Conservation (phyloP, 2,888 invertebrate genomes). For the Lasioglossum lativentre region DNA sequence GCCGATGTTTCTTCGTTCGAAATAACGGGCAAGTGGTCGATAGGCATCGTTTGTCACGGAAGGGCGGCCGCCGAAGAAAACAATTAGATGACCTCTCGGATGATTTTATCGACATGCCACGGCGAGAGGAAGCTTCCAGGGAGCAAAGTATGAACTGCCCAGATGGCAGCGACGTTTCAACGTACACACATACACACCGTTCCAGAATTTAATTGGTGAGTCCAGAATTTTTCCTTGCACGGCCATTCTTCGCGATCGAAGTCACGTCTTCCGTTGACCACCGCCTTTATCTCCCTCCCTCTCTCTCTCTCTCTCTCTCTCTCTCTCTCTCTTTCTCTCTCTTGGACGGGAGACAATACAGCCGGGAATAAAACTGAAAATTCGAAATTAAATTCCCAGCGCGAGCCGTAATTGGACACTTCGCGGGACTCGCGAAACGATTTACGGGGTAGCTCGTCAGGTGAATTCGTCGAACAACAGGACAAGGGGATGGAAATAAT, state of each 20-base stretch:
- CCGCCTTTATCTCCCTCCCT: not conserved
- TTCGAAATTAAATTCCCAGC: not conserved
- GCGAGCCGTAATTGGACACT: slow-evolving; percentile 11
- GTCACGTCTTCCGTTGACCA: slow-evolving; percentile 18
- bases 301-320: no score
- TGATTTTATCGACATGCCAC: slow-evolving; percentile 66
- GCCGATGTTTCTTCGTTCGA: not conserved
- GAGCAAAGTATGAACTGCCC: slow-evolving; percentile 42
- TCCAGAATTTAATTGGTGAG: slow-evolving; percentile 55
- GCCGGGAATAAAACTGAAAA: not conserved
- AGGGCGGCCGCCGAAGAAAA: slow-evolving; percentile 51
- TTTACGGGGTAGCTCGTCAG: not conserved
- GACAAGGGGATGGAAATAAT: not conserved
- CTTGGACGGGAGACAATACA: not conserved
- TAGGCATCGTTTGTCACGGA: slow-evolving; percentile 61
- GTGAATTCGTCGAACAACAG: not conserved
- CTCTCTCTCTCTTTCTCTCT: not conserved
- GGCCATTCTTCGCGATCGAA: slow-evolving; percentile 18
- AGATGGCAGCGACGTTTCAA: slow-evolving; percentile 58
- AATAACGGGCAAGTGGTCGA: slow-evolving; percentile 11
- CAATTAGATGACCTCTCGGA: slow-evolving; percentile 69
- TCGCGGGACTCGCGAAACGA: not conserved
- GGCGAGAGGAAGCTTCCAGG: slow-evolving; percentile 8
- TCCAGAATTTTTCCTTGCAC: slow-evolving; percentile 29
- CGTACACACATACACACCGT: slow-evolving; percentile 12